Evolutionary conservation across 1,140 invertebrate genomes (phyloP).

Genomic region (silkworm (Bombyx mori)): ASM3026992v2 NC_085109.1:10591001-10591500

Average conservation of each 20-base stretch:
- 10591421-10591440: too few relatives aligned
- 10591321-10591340: slow-evolving; percentile 82
- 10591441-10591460: too few relatives aligned
- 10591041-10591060: too few relatives aligned
- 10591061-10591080: too few relatives aligned
- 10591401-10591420: neutral
- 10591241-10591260: slow-evolving; percentile 55
- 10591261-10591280: slow-evolving; percentile 53
- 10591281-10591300: slow-evolving; percentile 48
- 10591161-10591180: neutral
- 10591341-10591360: slow-evolving; percentile 80
- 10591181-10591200: neutral
- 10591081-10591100: too few relatives aligned
- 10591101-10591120: too few relatives aligned
- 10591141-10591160: too few relatives aligned
- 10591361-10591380: slow-evolving; percentile 82
- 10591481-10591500: too few relatives aligned
- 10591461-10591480: too few relatives aligned
- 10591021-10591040: too few relatives aligned
- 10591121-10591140: too few relatives aligned
- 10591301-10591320: slow-evolving; percentile 76
- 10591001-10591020: too few relatives aligned
- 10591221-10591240: slow-evolving; percentile 11
- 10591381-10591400: slow-evolving; percentile 67
- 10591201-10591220: neutral